Evolutionary conservation across 2,797 vertebrate species (phyloP), one percentile per base, ranked within the genome.

Genomic region (Amblyraja radiata): DNA sequence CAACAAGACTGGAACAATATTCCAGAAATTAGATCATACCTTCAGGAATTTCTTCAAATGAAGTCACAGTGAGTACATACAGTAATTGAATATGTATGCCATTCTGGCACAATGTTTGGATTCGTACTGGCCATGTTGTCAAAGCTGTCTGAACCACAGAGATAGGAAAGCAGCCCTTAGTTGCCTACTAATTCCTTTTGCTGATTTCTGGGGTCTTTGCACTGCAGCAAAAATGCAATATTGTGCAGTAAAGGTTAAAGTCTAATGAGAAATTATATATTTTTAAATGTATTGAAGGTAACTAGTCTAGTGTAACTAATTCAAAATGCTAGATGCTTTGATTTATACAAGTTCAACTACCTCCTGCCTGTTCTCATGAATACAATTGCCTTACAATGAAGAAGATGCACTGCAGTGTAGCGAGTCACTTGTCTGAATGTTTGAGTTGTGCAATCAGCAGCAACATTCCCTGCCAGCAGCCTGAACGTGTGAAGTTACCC

Each of bases 11-110:
- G 61, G 63, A 88, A 36, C 84, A 88, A 88, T 88, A 36, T 32
- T 68, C 63, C 32, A 88, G 84, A 36, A 88, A 88, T 88, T 63
- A 65, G 63, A 88, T n/a, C 61, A 68, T 88, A 13, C 61, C 61
- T 88, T 68, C 84, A 88, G 84, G 84, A 88, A 88, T 88, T 63
- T 88, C 32, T 68, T 88, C 2, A 68, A 88, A 88, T 88, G n/a
- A 88, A 88, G n/a, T 36, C n/a, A 88, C 61, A 88, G 6, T 68
- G n/a, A 88, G 68, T 88, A 65, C n/a, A 88, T 88, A 46, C 46
- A 46, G 46, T 46, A 88, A 88, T 88, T 88, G 28, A 65, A 65
- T 21, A 88, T 88, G 84, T 63, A 68, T 88, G 61, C 68, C 84
- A 28, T 18, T 68, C n/a, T 88, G 84, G 84, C 84, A 88, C n/a